phyloP scores from a whole-genome alignment of 1,140 invertebrate genomes.

The Argopecten irradians region DNA sequence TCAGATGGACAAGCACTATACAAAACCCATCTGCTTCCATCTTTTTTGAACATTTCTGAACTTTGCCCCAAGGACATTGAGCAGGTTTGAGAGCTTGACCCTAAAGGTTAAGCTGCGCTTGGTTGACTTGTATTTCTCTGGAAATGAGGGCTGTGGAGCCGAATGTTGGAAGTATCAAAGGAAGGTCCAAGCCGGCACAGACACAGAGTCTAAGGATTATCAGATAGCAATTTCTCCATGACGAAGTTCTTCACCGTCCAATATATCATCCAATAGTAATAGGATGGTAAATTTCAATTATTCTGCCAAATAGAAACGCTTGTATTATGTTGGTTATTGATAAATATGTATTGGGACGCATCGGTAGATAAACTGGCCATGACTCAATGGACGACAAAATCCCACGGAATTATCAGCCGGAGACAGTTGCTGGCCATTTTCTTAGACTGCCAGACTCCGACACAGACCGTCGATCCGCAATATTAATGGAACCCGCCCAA shows the following conservation, averaged over 20 bases:
- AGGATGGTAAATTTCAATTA: slow-evolving; percentile 18
- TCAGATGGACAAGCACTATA: too few relatives aligned
- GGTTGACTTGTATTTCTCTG: background rate
- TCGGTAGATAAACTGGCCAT: background rate
- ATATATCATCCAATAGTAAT: background rate
- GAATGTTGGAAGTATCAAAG: background rate
- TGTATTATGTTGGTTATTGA: slow-evolving; percentile 13
- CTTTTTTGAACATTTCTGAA: background rate
- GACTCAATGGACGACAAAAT: background rate
- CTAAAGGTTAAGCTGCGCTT: background rate
- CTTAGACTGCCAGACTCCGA: slow-evolving; percentile 6
- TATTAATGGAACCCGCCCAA: slow-evolving; percentile 15
- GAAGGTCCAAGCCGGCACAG: background rate
- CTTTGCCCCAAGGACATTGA: background rate
- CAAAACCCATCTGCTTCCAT: background rate
- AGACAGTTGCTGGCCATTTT: background rate
- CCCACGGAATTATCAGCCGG: background rate
- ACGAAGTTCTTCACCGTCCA: background rate
- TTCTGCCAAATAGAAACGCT: slow-evolving; percentile 1
- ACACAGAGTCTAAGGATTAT: slow-evolving; percentile 3
- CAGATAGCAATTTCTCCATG: background rate
- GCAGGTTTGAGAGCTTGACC: background rate
- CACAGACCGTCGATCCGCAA: background rate
- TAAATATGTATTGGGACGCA: background rate
- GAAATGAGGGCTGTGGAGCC: background rate